These are phyloP conservation scores for Piscicola geometra DNA, from an alignment of 2,888 invertebrate species.

Conservation along the genomic window DNA sequence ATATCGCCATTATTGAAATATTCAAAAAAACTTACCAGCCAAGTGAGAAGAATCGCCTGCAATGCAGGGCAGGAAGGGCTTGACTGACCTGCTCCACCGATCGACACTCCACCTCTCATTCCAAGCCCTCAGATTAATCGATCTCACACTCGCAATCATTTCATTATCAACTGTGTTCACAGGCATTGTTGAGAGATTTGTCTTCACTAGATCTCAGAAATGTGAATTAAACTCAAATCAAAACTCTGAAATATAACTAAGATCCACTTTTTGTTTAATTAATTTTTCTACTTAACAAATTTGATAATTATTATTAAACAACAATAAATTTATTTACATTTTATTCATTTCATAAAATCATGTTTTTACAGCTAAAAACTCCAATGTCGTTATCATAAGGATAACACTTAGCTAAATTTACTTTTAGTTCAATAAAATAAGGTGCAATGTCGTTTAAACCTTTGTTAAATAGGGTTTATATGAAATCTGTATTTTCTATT, in stretches of 20 bases:
- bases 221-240: no score
- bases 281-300: no score
- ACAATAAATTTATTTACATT: no score
- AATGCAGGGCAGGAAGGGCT: constrained; percentile 54
- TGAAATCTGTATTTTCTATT: neutral
- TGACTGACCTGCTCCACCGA: constrained; percentile 92
- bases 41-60: neutral
- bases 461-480: neutral
- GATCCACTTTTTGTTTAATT: no score
- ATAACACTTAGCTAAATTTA: no score
- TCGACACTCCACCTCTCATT: constrained; percentile 90
- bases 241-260: no score
- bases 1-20: constrained; percentile 1
- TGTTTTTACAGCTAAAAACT: no score
- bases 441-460: neutral
- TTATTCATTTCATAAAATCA: no score
- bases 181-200: neutral
- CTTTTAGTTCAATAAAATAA: no score
- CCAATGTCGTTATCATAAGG: no score
- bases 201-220: neutral
- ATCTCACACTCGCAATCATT: constrained; percentile 12
- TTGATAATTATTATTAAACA: no score
- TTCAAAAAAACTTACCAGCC: neutral
- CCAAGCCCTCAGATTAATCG: constrained; percentile 71
- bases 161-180: neutral